phyloP scores from a whole-genome alignment of 2,113 vertebrate genomes.

The Rhinoptilus africanus region DNA sequence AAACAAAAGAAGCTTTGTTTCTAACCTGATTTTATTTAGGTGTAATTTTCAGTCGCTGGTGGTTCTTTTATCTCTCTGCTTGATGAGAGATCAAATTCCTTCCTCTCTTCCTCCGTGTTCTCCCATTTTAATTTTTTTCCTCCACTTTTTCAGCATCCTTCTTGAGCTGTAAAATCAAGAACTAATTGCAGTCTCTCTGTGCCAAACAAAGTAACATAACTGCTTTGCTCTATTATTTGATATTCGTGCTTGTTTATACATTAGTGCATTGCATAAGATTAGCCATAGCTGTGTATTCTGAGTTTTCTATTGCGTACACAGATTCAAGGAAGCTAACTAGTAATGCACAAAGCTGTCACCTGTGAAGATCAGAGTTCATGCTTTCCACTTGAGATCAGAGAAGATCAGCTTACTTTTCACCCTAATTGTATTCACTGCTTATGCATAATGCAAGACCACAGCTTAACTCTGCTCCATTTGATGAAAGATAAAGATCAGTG shows the following conservation, averaged over 20 bases:
- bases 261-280: not conserved
- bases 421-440: conserved; percentile 13
- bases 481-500: conserved; percentile 11
- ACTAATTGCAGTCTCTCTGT: not conserved
- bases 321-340: not conserved
- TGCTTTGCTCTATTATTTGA: not conserved
- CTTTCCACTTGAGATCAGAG: conserved; percentile 12
- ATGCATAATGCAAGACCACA: conserved; percentile 35
- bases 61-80: not conserved
- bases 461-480: not conserved
- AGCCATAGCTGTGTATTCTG: rapidly evolving
- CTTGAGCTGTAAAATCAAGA: not conserved
- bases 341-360: not conserved
- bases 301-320: not conserved
- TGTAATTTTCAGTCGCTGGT: not conserved
- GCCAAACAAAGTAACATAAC: not conserved
- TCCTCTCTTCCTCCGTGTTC: not conserved
- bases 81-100: not conserved
- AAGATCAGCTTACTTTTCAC: not conserved
- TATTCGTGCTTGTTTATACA: not conserved
- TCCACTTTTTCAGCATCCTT: not conserved
- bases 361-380: conserved; percentile 1
- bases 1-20: not conserved
- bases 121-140: not conserved
- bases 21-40: not conserved